These are phyloP conservation scores for Dicentrarchus labrax DNA, from an alignment of 2,113 vertebrate genomes.

Conservation along the genomic window DNA sequence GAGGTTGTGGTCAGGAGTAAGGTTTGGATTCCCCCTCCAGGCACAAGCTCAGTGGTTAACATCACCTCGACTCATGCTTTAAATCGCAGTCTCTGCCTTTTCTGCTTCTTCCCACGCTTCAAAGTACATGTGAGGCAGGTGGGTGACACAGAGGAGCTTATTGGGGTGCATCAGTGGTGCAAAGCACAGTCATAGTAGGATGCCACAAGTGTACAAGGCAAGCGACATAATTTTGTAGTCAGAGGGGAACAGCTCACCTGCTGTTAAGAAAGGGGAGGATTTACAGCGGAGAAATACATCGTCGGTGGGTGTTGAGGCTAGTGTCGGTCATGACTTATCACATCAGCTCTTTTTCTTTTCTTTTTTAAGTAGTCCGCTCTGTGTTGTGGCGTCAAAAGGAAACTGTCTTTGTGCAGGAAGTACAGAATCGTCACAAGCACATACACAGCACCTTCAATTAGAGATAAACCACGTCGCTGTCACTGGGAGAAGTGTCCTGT, in stretches of 20 bases:
- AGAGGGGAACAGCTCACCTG: background rate
- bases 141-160: conserved; percentile 8
- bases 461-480: background rate
- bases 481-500: background rate
- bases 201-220: background rate
- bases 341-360: background rate
- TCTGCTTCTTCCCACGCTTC: background rate
- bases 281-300: background rate
- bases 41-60: conserved; percentile 20
- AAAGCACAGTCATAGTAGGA: background rate
- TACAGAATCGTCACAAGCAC: too few relatives aligned
- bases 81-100: conserved; percentile 13
- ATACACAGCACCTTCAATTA: background rate
- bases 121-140: conserved; percentile 7
- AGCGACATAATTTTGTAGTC: background rate
- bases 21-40: conserved; percentile 2
- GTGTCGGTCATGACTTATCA: background rate
- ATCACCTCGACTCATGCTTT: conserved; percentile 11
- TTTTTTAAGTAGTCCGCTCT: background rate
- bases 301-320: background rate
- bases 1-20: conserved; percentile 6
- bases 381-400: too few relatives aligned
- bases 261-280: background rate
- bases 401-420: too few relatives aligned
- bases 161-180: background rate